Evolutionary conservation across 2,797 vertebrate genomes (phyloP).

Genomic region (Alauda arvensis): DNA sequence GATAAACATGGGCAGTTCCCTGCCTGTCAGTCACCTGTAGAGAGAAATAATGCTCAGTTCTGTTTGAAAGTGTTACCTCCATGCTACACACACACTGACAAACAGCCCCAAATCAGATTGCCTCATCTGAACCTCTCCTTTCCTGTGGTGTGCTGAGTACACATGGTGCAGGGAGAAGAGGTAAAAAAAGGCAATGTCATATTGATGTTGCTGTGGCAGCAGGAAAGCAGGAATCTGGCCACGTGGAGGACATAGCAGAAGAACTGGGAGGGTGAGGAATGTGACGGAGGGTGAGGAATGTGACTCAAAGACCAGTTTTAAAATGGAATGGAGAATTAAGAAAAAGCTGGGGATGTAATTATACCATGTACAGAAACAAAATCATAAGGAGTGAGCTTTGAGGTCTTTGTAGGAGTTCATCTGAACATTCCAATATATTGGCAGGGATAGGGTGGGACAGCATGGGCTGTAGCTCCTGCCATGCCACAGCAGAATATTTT

Average conservation of each 20-base stretch:
- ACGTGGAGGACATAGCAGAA: not conserved
- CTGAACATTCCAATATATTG: not conserved
- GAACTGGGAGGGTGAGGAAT: not conserved
- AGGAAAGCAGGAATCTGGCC: not conserved
- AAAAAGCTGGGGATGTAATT: not conserved
- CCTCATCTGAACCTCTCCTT: not conserved
- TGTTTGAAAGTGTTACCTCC: not conserved
- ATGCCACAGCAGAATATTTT: not conserved
- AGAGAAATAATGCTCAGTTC: not conserved
- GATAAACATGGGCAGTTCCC: not conserved
- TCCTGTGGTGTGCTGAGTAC: accelerated
- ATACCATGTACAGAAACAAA: not conserved
- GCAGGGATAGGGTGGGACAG: not conserved
- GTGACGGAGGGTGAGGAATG: not conserved
- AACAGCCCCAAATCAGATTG: not conserved
- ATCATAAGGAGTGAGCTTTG: not conserved
- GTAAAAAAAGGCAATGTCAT: not conserved
- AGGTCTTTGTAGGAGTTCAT: not conserved
- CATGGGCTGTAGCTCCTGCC: not conserved
- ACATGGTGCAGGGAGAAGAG: not conserved
- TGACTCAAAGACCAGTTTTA: not conserved
- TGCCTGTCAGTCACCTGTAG: not conserved
- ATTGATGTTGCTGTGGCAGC: not conserved
- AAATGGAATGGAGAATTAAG: not conserved
- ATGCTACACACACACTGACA: not conserved